Evolutionary conservation across 1,140 invertebrate species (phyloP).

Genomic region (Drosophila pandora): DNA sequence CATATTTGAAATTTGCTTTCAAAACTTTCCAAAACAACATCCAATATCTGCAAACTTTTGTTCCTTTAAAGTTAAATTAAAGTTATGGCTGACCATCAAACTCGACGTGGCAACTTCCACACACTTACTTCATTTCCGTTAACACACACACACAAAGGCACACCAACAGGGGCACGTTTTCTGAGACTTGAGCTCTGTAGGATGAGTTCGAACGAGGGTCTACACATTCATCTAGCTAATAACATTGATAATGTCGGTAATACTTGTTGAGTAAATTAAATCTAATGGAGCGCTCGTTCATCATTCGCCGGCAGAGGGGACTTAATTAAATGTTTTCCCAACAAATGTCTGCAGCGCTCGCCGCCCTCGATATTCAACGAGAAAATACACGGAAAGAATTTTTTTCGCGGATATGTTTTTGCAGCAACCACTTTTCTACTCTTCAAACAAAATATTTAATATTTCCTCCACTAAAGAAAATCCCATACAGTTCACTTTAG

Average conservation of each 20-base stretch:
- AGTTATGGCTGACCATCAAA: neutral
- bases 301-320: conserved; percentile 50
- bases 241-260: conserved; percentile 49
- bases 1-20: neutral
- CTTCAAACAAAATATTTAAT: neutral
- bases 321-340: conserved; percentile 68
- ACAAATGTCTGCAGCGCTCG: conserved; percentile 30
- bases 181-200: neutral
- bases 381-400: neutral
- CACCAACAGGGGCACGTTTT: neutral
- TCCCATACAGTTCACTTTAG: neutral
- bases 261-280: conserved; percentile 75
- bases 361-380: conserved; percentile 2
- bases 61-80: conserved; percentile 9
- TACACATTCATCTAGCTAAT: conserved; percentile 48
- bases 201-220: neutral
- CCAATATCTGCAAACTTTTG: neutral
- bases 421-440: neutral
- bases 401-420: neutral
- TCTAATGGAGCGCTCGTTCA: conserved; percentile 55
- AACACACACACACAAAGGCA: conserved; percentile 11
- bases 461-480: neutral
- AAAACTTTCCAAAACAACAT: neutral
- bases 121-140: conserved; percentile 68
- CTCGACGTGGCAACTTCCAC: conserved; percentile 4